Conservation (phyloP, 2,797 vertebrate species). For the Florisuga fusca region DNA sequence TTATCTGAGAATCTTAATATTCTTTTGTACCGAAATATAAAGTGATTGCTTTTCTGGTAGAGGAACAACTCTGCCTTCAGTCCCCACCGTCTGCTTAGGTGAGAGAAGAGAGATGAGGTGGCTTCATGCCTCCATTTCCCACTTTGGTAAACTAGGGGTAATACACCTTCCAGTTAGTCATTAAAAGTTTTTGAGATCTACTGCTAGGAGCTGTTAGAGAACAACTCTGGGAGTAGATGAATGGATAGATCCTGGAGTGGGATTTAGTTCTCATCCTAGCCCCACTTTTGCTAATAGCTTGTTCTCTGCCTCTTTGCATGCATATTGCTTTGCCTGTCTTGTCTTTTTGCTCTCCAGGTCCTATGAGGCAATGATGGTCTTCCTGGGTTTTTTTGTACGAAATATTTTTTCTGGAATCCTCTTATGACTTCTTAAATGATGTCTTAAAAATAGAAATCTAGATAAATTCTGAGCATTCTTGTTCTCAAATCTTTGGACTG, state of each 20-base stretch:
- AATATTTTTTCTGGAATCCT: background rate
- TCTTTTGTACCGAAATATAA: background rate
- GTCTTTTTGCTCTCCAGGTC: background rate
- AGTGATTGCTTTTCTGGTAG: background rate
- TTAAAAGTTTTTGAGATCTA: background rate
- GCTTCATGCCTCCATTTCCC: background rate
- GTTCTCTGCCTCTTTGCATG: background rate
- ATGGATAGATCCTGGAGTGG: background rate
- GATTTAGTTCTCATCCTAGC: background rate
- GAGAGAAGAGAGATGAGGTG: background rate
- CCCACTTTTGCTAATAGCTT: background rate
- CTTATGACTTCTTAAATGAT: background rate
- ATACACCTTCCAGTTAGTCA: background rate
- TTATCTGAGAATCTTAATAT: background rate
- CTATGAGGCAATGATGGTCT: background rate
- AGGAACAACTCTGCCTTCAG: background rate
- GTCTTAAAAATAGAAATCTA: background rate
- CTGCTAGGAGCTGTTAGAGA: background rate
- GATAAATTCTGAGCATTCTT: background rate
- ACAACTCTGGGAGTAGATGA: background rate
- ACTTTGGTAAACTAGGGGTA: background rate
- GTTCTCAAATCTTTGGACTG: background rate
- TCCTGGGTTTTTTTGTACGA: background rate
- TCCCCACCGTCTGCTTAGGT: background rate
- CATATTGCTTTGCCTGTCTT: background rate